phyloP scores from a whole-genome alignment of 1,140 invertebrate species.

The Apolygus lucorum region DNA sequence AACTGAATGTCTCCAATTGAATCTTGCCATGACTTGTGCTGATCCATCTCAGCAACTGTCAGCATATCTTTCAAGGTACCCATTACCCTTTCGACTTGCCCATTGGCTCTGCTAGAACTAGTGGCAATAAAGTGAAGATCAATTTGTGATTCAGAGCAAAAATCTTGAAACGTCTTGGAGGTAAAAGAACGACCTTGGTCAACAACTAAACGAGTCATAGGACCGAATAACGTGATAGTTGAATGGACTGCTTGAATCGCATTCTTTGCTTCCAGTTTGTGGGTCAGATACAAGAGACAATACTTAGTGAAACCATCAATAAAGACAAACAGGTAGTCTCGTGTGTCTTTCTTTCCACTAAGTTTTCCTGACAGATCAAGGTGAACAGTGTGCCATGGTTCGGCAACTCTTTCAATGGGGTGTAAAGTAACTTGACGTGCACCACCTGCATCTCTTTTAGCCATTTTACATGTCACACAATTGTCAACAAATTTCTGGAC shows the following conservation, averaged over 20 bases:
- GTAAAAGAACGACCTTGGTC: conserved; percentile 32
- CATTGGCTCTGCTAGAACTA: no score
- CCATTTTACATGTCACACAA: conserved; percentile 22
- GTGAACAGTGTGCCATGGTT: conserved; percentile 12
- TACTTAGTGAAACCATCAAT: conserved; percentile 25
- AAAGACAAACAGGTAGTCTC: conserved; percentile 28
- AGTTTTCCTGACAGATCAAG: conserved; percentile 21
- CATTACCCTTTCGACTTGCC: no score
- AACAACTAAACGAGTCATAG: not conserved
- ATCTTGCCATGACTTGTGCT: not conserved
- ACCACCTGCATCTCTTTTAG: conserved; percentile 14
- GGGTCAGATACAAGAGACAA: conserved; percentile 2
- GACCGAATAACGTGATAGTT: not conserved
- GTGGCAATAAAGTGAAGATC: no score
- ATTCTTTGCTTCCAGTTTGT: conserved; percentile 8
- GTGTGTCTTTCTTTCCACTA: conserved; percentile 19
- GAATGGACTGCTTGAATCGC: not conserved
- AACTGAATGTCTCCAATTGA: not conserved
- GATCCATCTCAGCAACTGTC: no score
- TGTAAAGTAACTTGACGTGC: conserved; percentile 19
- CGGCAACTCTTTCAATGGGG: conserved; percentile 13
- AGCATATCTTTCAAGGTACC: no score
- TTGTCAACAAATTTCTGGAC: conserved; percentile 21
- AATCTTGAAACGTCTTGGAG: conserved; percentile 34
- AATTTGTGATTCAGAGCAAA: conserved; percentile 32